Conservation (phyloP, 1,140 invertebrate genomes). For the Drosophila micromelanica region DNA sequence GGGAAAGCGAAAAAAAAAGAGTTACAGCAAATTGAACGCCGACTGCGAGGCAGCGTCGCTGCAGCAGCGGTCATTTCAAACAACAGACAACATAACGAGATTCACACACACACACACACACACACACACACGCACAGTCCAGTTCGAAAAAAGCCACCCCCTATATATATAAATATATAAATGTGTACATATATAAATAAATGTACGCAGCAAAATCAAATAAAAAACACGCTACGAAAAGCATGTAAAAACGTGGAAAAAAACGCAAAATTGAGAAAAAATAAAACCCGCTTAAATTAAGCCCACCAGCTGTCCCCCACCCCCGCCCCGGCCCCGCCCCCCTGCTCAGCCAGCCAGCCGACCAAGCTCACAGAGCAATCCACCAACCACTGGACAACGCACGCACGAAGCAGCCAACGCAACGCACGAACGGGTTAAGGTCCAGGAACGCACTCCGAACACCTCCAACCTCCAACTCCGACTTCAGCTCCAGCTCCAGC, state of each 20-base stretch:
- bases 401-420: constrained; percentile 51
- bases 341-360: constrained; percentile 37
- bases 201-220: constrained; percentile 69
- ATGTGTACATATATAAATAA: constrained; percentile 45
- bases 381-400: constrained; percentile 47
- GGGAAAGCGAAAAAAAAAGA: constrained; percentile 56
- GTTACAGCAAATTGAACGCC: constrained; percentile 53
- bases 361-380: constrained; percentile 29
- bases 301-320: constrained; percentile 77
- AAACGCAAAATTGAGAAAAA: constrained; percentile 71
- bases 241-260: constrained; percentile 58
- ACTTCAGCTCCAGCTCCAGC: not conserved
- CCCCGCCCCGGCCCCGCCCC: too few relatives aligned
- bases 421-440: constrained; percentile 74
- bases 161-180: constrained; percentile 21
- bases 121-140: constrained; percentile 25
- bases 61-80: constrained; percentile 70
- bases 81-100: constrained; percentile 80
- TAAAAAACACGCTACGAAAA: constrained; percentile 67
- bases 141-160: constrained; percentile 52
- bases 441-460: constrained; percentile 27
- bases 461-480: not conserved
- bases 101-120: constrained; percentile 55
- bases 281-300: constrained; percentile 83
- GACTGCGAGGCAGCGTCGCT: constrained; percentile 51